A percentile compares a stretch with the other conserved stretches of the same genome.
Evolutionary conservation across 2,113 vertebrate species (phyloP).

Genomic region (Argyrosomus japonicus): DNA sequence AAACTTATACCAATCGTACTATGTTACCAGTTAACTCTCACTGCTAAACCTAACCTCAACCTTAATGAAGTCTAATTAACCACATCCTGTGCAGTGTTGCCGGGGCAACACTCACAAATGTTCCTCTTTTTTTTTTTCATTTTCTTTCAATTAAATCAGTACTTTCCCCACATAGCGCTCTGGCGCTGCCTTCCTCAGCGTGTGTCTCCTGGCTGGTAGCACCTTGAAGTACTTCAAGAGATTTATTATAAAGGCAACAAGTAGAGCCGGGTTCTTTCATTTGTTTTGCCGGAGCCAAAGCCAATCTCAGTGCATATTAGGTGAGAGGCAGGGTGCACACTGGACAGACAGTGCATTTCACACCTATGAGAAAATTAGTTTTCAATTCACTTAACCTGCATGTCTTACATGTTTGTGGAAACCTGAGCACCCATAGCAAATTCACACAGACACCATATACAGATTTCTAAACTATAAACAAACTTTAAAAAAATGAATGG

Average conservation of each 20-base stretch:
- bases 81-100: background rate
- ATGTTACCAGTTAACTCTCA: background rate
- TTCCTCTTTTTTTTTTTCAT: background rate
- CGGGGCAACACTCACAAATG: background rate
- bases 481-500: conserved; percentile 1
- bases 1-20: background rate
- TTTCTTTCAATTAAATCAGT: conserved; percentile 24
- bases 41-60: background rate
- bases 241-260: conserved; percentile 43
- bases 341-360: conserved; percentile 24
- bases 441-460: background rate
- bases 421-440: background rate
- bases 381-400: conserved; percentile 3
- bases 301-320: conserved; percentile 4
- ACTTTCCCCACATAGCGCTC: background rate
- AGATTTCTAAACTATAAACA: background rate
- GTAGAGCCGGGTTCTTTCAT: conserved; percentile 39
- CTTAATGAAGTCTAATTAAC: conserved; percentile 1
- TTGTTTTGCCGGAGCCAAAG: conserved; percentile 25
- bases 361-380: conserved; percentile 25
- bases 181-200: background rate
- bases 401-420: background rate
- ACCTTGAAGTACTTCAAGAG: conserved; percentile 17
- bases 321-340: background rate
- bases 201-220: conserved; percentile 10